Percentiles rank a stretch among this genome's conserved stretches.
These are phyloP conservation scores for Halictus ligatus DNA, from an alignment of 2,888 invertebrate genomes.

Conservation along the genomic window DNA sequence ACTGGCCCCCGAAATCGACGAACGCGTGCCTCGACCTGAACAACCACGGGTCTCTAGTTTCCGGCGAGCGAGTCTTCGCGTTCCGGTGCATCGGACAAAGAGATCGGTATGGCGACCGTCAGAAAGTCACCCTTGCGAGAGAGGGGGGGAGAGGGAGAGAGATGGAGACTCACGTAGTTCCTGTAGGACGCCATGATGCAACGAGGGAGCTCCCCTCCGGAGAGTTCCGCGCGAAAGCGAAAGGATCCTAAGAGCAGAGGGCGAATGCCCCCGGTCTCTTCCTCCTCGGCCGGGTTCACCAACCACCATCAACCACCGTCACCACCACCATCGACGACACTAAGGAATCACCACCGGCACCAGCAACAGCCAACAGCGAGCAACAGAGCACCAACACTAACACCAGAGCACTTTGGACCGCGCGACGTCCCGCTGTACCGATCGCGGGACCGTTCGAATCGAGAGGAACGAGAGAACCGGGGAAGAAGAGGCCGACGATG, in stretches of 20 bases:
- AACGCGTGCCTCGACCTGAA: background rate
- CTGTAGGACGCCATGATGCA: constrained; percentile 80
- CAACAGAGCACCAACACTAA: background rate
- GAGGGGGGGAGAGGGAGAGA: background rate
- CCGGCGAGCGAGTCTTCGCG: background rate
- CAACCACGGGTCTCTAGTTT: background rate
- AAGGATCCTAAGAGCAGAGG: constrained; percentile 36
- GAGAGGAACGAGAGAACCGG: background rate
- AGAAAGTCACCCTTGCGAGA: background rate
- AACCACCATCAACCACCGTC: constrained; percentile 61
- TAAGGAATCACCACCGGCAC: constrained; percentile 40
- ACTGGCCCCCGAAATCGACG: background rate
- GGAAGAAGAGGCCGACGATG: background rate
- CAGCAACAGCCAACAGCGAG: constrained; percentile 17
- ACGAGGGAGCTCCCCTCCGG: constrained; percentile 8
- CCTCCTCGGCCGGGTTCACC: constrained; percentile 44
- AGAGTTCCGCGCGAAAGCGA: constrained; percentile 14
- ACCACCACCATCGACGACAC: constrained; percentile 48
- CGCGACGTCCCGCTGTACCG: constrained; percentile 1
- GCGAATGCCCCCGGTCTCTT: constrained; percentile 27
- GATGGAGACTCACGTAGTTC: constrained; percentile 80
- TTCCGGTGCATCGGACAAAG: background rate
- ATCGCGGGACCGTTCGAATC: constrained; percentile 27
- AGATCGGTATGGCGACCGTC: background rate
- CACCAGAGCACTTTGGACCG: constrained; percentile 37